Percentiles rank a stretch among this genome's conserved stretches.
phyloP scores from a whole-genome alignment of 2,888 invertebrate genomes.

The Brenthis ino region DNA sequence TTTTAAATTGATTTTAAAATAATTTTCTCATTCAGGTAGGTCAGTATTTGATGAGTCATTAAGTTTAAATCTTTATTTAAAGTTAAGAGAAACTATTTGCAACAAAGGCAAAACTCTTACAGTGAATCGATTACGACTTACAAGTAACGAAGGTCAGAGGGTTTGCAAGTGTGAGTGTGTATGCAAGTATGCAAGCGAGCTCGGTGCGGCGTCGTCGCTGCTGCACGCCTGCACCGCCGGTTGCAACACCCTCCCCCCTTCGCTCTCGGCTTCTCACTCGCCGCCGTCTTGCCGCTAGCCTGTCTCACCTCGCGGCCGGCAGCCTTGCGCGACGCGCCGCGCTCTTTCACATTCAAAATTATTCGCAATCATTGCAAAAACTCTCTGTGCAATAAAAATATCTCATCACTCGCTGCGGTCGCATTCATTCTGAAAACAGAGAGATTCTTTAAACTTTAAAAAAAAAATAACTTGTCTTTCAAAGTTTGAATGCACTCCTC shows the following conservation, averaged over 20 bases:
- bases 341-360: conserved; percentile 82
- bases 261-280: conserved; percentile 80
- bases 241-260: conserved; percentile 83
- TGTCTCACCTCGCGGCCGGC: conserved; percentile 83
- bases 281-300: conserved; percentile 81
- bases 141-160: conserved; percentile 77
- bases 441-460: conserved; percentile 64
- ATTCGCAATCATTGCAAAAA: conserved; percentile 82
- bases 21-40: conserved; percentile 6
- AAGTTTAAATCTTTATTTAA: conserved; percentile 35
- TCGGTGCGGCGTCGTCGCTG: conserved; percentile 80
- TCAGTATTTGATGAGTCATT: conserved; percentile 5
- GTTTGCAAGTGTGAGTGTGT: conserved; percentile 77
- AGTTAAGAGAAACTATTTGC: conserved; percentile 58
- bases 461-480: conserved; percentile 70
- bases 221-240: conserved; percentile 82
- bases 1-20: not conserved
- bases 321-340: conserved; percentile 83
- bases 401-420: conserved; percentile 67
- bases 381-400: conserved; percentile 81
- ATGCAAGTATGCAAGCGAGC: conserved; percentile 82
- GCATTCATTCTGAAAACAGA: conserved; percentile 68
- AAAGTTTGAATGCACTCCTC: conserved; percentile 83
- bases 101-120: conserved; percentile 69
- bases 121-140: conserved; percentile 74